These are phyloP conservation scores for Ivindomyrus marchei DNA, from an alignment of 2,113 vertebrate genomes.

Conservation along the genomic window DNA sequence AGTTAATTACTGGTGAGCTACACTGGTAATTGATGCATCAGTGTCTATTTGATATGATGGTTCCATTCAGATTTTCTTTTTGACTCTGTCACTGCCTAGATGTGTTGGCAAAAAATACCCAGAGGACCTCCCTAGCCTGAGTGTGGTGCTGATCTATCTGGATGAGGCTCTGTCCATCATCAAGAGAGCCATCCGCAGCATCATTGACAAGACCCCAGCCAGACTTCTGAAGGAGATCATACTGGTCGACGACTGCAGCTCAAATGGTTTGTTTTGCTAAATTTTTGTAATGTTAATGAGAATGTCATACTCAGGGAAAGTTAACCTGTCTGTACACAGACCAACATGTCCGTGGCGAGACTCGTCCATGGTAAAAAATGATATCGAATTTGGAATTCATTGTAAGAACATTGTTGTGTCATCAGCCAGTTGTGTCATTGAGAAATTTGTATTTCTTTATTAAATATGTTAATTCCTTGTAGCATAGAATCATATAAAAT, in stretches of 20 bases:
- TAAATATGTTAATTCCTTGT: no score
- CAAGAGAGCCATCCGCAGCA: constrained; percentile 58
- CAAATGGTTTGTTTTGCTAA: constrained; percentile 47
- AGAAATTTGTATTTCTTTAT: no score
- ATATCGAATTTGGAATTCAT: no score
- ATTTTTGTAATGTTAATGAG: not conserved
- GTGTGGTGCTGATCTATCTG: constrained; percentile 66
- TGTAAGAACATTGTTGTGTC: no score
- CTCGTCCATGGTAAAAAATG: not conserved
- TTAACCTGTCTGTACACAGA: not conserved
- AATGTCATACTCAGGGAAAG: not conserved
- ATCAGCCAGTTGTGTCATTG: no score
- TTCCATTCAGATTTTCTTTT: not conserved
- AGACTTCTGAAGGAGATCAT: constrained; percentile 65
- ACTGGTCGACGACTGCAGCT: constrained; percentile 71
- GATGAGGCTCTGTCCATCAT: constrained; percentile 69
- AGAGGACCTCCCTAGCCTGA: constrained; percentile 57
- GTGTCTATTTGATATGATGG: not conserved
- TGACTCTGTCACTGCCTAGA: constrained; percentile 36
- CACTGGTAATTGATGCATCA: not conserved
- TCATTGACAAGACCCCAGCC: constrained; percentile 60
- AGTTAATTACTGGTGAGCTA: not conserved
- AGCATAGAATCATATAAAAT: no score
- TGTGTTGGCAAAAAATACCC: constrained; percentile 58
- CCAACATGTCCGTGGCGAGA: not conserved